phyloP scores from a whole-genome alignment of 2,888 invertebrate species.

The Epirrhoe alternata region DNA sequence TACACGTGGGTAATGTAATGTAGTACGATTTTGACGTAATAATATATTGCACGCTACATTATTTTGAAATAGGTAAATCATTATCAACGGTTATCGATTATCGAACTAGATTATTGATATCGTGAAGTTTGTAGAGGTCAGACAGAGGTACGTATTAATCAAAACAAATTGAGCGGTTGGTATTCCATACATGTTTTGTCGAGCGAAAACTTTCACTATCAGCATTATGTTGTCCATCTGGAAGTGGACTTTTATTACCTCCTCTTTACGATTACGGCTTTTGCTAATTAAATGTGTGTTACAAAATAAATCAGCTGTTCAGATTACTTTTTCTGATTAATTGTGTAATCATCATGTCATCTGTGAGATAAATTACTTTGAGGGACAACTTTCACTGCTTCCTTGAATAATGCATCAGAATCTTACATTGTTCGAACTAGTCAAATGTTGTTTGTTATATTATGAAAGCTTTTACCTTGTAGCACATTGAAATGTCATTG shows the following conservation, averaged over 20 bases:
- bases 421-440: constrained; percentile 31
- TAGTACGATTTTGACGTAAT: constrained; percentile 48
- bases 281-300: constrained; percentile 24
- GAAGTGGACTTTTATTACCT: constrained; percentile 33
- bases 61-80: constrained; percentile 32
- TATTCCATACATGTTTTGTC: constrained; percentile 23
- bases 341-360: constrained; percentile 42
- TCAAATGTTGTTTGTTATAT: constrained; percentile 8
- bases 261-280: constrained; percentile 31
- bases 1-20: constrained; percentile 40
- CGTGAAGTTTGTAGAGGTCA: constrained; percentile 18
- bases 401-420: constrained; percentile 35
- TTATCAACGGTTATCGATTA: constrained; percentile 5
- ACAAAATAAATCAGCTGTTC: constrained; percentile 30
- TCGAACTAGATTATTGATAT: constrained; percentile 13
- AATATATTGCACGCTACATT: constrained; percentile 46
- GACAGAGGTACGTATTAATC: constrained; percentile 20
- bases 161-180: constrained; percentile 16
- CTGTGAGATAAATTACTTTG: constrained; percentile 41
- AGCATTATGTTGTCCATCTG: constrained; percentile 26
- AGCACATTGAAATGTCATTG: constrained; percentile 16
- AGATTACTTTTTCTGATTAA: constrained; percentile 31
- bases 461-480: constrained; percentile 9
- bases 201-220: constrained; percentile 41
- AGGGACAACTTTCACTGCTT: constrained; percentile 44